Evolutionary conservation across 2,797 vertebrate species (phyloP).

Genomic region (Dendrocincla fuliginosa): DNA sequence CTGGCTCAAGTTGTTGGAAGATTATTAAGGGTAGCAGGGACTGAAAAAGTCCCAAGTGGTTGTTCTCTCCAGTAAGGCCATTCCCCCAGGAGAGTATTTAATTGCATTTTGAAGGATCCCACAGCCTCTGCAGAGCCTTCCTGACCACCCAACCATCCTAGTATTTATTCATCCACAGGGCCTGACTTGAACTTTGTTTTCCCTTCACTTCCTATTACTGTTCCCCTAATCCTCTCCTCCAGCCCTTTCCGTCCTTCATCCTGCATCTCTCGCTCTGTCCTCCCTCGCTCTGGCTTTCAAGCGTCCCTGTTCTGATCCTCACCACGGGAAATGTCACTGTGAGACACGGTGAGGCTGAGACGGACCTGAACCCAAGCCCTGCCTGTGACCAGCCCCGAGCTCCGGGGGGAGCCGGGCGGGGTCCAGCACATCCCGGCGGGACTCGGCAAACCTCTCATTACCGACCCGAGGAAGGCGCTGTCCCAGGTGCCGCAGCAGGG

Average conservation of each 20-base stretch:
- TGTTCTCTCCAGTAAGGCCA: neutral
- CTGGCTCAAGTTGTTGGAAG: neutral
- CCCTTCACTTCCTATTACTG: slow-evolving; percentile 64
- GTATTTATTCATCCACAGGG: neutral
- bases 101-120: slow-evolving; percentile 50
- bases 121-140: neutral
- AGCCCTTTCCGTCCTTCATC: slow-evolving; percentile 8
- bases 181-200: slow-evolving; percentile 46
- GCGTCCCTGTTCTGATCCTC: neutral
- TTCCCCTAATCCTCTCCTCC: slow-evolving; percentile 37
- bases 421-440: accelerated
- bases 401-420: accelerated
- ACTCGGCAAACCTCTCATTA: neutral
- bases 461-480: neutral
- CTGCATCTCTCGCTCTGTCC: neutral
- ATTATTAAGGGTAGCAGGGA: slow-evolving; percentile 14
- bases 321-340: neutral
- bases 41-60: neutral
- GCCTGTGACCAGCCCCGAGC: neutral
- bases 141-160: slow-evolving; percentile 17
- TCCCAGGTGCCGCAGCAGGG: accelerated
- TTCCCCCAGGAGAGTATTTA: slow-evolving; percentile 54
- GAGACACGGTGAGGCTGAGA: neutral
- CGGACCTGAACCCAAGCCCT: neutral
- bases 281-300: neutral